Conservation (phyloP, 2,113 vertebrate species). For the Myiagra hebetior region DNA sequence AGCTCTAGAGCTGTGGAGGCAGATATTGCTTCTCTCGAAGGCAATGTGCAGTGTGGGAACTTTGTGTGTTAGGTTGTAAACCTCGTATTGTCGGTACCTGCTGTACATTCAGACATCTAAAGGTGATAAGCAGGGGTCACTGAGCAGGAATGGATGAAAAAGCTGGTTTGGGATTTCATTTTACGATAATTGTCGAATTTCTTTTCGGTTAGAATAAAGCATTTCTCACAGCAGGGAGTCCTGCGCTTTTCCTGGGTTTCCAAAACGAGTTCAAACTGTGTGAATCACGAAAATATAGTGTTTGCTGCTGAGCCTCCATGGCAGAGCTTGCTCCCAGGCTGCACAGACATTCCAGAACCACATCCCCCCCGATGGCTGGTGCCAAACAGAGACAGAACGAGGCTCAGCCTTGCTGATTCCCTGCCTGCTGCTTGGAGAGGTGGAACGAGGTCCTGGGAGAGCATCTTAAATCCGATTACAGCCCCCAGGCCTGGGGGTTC, state of each 20-base stretch:
- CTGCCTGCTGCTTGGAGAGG: background rate
- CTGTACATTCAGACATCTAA: background rate
- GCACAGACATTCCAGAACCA: background rate
- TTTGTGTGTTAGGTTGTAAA: background rate
- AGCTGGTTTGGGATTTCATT: background rate
- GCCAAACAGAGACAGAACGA: background rate
- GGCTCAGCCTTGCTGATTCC: background rate
- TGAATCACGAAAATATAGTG: background rate
- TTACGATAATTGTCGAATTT: background rate
- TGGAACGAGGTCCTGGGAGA: background rate
- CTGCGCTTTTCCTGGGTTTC: background rate
- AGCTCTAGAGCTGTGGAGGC: background rate
- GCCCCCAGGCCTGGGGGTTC: background rate
- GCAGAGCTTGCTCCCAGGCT: background rate
- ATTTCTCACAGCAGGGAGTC: background rate
- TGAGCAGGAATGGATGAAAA: background rate
- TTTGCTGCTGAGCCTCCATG: background rate
- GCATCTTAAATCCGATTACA: fast-evolving
- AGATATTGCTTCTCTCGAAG: background rate
- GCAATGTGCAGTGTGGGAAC: background rate
- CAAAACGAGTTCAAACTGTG: fast-evolving
- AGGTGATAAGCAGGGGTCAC: background rate
- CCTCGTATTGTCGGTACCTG: too few species aligned
- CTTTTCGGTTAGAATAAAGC: background rate
- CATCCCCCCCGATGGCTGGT: fast-evolving